Conservation (phyloP, 2,888 invertebrate genomes). For the Choreutis nemorana region DNA sequence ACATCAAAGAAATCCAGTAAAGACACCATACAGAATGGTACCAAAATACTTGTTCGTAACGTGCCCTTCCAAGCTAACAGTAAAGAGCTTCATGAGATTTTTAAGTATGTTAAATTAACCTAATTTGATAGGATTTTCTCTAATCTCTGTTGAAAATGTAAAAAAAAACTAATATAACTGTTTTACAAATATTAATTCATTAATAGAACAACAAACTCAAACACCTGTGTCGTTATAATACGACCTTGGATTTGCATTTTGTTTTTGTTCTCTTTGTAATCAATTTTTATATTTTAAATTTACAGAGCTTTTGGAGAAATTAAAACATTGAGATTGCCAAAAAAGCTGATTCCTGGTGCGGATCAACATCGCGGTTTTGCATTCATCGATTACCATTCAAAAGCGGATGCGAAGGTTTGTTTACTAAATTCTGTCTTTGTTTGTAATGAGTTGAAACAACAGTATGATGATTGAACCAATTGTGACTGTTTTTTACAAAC, state of each 20-base stretch:
- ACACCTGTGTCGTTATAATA: too few relatives aligned
- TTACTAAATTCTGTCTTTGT: background rate
- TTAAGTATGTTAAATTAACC: slow-evolving; percentile 78
- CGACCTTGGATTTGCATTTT: too few relatives aligned
- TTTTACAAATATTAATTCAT: too few relatives aligned
- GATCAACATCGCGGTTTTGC: slow-evolving; percentile 94
- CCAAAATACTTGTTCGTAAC: slow-evolving; percentile 93
- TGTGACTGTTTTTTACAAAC: too few relatives aligned
- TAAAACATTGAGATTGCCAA: slow-evolving; percentile 88
- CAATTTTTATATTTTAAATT: too few relatives aligned
- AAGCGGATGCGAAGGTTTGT: slow-evolving; percentile 90
- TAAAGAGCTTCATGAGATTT: slow-evolving; percentile 84
- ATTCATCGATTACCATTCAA: slow-evolving; percentile 91
- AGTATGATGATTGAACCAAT: too few relatives aligned
- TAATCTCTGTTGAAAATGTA: too few relatives aligned
- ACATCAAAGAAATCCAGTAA: slow-evolving; percentile 67
- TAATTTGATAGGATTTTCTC: too few relatives aligned
- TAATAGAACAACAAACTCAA: too few relatives aligned
- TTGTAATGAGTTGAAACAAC: too few relatives aligned
- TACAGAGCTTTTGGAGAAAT: slow-evolving; percentile 91
- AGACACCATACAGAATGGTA: slow-evolving; percentile 72
- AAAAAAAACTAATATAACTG: too few relatives aligned
- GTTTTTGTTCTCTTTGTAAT: too few relatives aligned
- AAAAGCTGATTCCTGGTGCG: slow-evolving; percentile 79
- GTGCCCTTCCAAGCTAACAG: slow-evolving; percentile 95